Conservation (phyloP, 2,888 invertebrate genomes). For the Sminthurinus aureus region DNA sequence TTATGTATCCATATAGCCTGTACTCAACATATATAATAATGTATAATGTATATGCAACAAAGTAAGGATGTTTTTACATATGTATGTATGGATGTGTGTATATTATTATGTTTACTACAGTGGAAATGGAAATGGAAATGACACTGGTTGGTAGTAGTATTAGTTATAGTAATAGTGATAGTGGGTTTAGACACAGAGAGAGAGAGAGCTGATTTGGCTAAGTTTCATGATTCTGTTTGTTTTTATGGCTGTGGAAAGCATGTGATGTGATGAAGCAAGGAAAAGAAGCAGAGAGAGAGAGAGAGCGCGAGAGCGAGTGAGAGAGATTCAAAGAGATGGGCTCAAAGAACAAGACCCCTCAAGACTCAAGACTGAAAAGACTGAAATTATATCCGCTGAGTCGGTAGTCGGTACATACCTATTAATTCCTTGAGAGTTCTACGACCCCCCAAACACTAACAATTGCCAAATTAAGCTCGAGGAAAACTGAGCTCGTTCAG, state of each 20-base stretch:
- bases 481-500: slow-evolving; percentile 45
- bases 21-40: no score
- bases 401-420: slow-evolving; percentile 38
- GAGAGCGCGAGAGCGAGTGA: no score
- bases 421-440: slow-evolving; percentile 47
- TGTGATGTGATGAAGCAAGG: background rate
- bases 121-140: no score
- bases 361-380: slow-evolving; percentile 10
- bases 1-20: no score
- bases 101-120: no score
- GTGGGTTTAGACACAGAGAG: no score
- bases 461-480: slow-evolving; percentile 51
- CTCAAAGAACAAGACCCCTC: slow-evolving; percentile 38
- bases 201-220: slow-evolving; percentile 1
- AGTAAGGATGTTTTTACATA: no score
- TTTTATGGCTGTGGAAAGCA: slow-evolving; percentile 23
- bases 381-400: slow-evolving; percentile 48
- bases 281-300: background rate
- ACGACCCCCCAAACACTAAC: slow-evolving; percentile 50
- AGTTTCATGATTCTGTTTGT: slow-evolving; percentile 31
- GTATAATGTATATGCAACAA: no score
- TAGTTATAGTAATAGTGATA: no score
- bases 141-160: background rate
- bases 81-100: no score
- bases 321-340: background rate